phyloP scores from a whole-genome alignment of 2,888 invertebrate species.

The Caradrina kadenii region DNA sequence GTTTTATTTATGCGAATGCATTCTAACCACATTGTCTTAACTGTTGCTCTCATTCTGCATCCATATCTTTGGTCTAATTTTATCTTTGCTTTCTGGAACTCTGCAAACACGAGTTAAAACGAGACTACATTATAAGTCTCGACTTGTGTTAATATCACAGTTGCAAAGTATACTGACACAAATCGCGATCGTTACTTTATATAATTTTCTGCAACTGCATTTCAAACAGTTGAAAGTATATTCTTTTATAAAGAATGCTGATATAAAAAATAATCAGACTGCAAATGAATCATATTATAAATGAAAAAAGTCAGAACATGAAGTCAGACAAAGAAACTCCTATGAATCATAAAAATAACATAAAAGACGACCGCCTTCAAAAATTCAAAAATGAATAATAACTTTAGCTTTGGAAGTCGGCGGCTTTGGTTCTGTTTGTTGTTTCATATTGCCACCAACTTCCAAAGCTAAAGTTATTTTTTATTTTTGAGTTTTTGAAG shows the following conservation, averaged over 20 bases:
- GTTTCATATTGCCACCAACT: no score
- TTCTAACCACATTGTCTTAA: slow-evolving; percentile 20
- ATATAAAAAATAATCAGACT: slow-evolving; percentile 11
- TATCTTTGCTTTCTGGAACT: slow-evolving; percentile 32
- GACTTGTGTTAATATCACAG: slow-evolving; percentile 13
- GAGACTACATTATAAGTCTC: slow-evolving; percentile 24
- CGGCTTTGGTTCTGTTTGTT: no score
- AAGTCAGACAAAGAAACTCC: slow-evolving; percentile 1
- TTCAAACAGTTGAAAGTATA: slow-evolving; percentile 7
- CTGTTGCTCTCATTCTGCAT: slow-evolving; percentile 7
- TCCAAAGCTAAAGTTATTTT: no score
- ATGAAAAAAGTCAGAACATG: no score
- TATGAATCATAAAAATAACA: slow-evolving; percentile 31
- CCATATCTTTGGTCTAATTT: slow-evolving; percentile 29
- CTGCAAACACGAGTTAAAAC: slow-evolving; percentile 16
- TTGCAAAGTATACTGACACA: slow-evolving; percentile 23
- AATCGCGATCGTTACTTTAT: slow-evolving; percentile 3
- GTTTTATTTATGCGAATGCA: neutral
- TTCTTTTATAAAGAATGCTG: neutral
- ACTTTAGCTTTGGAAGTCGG: no score
- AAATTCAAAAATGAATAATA: no score
- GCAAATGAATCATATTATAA: slow-evolving; percentile 33
- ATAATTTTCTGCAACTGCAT: neutral
- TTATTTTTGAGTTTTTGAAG: no score
- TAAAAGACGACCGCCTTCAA: no score